Percentiles rank a stretch among this genome's conserved stretches.
These are phyloP conservation scores for Coleophora flavipennella DNA, from an alignment of 2,888 invertebrate species.

Conservation along the genomic window DNA sequence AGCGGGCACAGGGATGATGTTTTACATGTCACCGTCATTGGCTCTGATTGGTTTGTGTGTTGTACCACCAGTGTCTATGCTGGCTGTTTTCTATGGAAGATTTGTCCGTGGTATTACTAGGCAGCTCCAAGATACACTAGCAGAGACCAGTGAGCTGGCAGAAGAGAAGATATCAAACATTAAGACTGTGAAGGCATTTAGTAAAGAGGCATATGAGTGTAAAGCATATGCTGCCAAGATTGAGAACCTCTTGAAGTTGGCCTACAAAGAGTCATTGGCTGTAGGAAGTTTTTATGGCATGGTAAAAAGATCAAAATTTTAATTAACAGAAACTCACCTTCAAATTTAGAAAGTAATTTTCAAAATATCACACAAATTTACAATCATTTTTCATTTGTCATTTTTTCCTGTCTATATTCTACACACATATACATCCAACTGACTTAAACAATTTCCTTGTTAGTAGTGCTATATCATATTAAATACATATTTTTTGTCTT, in stretches of 20 bases:
- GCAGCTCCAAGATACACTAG: constrained; percentile 81
- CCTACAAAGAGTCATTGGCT: constrained; percentile 90
- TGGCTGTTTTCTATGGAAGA: constrained; percentile 87
- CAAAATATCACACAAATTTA: no score
- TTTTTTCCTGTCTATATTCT: no score
- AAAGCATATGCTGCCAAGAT: constrained; percentile 78
- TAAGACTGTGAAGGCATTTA: constrained; percentile 93
- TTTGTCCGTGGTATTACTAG: constrained; percentile 89
- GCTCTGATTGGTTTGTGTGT: constrained; percentile 89
- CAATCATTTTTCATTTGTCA: no score
- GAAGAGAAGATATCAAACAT: constrained; percentile 95
- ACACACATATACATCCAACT: no score
- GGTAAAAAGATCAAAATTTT: constrained; percentile 57
- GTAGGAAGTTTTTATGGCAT: constrained; percentile 92
- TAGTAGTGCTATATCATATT: not conserved
- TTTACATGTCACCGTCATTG: constrained; percentile 92
- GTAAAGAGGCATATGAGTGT: constrained; percentile 86
- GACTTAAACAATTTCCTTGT: no score
- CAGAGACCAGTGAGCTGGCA: constrained; percentile 76
- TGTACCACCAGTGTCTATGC: constrained; percentile 90
- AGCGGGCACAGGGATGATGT: constrained; percentile 95
- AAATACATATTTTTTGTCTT: constrained; percentile 3
- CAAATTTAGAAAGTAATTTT: no score
- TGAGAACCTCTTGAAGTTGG: constrained; percentile 79
- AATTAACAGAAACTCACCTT: no score